A percentile compares a stretch with the other conserved stretches of the same genome.
These are phyloP conservation scores for Nudaria mundana DNA, from an alignment of 2,888 invertebrate species.

Conservation along the genomic window DNA sequence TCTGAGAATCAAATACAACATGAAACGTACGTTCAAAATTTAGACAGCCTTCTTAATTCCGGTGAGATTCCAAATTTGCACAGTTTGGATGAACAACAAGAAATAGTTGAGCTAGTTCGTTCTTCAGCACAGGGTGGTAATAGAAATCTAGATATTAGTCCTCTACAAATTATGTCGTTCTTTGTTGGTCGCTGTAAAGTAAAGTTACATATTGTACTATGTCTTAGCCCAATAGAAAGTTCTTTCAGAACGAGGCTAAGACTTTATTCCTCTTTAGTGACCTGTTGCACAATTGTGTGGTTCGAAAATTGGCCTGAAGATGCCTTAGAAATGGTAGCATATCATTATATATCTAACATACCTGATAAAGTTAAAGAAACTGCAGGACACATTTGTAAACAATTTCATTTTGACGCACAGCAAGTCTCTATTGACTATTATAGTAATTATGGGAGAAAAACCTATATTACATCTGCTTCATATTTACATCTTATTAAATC, in stretches of 20 bases:
- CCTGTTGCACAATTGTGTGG: constrained; percentile 95
- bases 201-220: constrained; percentile 90
- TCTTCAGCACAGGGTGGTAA: constrained; percentile 88
- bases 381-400: constrained; percentile 90
- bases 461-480: constrained; percentile 92
- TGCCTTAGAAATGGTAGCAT: constrained; percentile 90
- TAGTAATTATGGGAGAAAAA: constrained; percentile 84
- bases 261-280: constrained; percentile 91
- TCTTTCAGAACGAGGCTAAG: constrained; percentile 88
- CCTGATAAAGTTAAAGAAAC: constrained; percentile 83
- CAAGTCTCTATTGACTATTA: constrained; percentile 83
- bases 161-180: constrained; percentile 86
- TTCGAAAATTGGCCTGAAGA: constrained; percentile 95
- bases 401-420: constrained; percentile 91
- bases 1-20: constrained; percentile 91
- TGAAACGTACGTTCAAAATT: constrained; percentile 89
- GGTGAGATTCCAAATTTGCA: constrained; percentile 94
- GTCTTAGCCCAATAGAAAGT: constrained; percentile 93
- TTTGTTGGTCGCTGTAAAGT: constrained; percentile 90
- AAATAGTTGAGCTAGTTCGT: constrained; percentile 88
- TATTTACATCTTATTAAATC: constrained; percentile 91
- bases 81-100: constrained; percentile 90
- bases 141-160: constrained; percentile 90
- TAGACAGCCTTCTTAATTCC: constrained; percentile 91
- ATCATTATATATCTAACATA: constrained; percentile 88